Evolutionary conservation across 2,888 invertebrate species (phyloP).

Genomic region (Timema cristinae): DNA sequence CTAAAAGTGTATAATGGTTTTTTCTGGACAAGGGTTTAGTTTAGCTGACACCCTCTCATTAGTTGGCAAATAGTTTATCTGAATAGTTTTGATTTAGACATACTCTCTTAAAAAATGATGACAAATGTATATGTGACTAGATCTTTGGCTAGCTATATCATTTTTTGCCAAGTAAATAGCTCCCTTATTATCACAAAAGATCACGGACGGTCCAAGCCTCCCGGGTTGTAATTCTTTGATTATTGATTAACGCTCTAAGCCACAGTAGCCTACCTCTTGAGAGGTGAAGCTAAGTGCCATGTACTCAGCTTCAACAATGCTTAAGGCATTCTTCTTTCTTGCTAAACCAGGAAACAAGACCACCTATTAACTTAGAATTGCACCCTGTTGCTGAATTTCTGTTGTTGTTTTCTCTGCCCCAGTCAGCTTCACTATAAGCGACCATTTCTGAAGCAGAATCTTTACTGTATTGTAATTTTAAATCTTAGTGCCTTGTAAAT

Average conservation of each 20-base stretch:
- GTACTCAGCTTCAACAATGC: neutral
- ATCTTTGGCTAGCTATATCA: neutral
- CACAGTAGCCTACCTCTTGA: neutral
- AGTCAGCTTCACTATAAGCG: neutral
- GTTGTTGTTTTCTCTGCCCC: neutral
- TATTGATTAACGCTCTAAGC: neutral
- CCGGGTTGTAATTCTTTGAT: neutral
- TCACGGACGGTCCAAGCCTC: neutral
- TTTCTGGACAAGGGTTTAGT: neutral
- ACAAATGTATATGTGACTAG: neutral
- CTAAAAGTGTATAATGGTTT: neutral
- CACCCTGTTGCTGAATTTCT: neutral
- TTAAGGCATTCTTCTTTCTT: neutral
- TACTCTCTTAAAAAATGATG: neutral
- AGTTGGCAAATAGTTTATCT: neutral
- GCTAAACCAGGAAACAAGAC: neutral
- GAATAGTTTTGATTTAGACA: neutral
- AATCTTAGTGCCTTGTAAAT: neutral
- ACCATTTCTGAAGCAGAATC: neutral
- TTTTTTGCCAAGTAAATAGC: neutral
- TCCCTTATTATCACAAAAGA: neutral
- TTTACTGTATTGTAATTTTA: neutral
- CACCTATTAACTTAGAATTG: neutral
- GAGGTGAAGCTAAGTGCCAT: neutral
- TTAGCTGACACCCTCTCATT: neutral